Conservation (phyloP, 2,888 invertebrate genomes). For the Halictus quadricinctus region DNA sequence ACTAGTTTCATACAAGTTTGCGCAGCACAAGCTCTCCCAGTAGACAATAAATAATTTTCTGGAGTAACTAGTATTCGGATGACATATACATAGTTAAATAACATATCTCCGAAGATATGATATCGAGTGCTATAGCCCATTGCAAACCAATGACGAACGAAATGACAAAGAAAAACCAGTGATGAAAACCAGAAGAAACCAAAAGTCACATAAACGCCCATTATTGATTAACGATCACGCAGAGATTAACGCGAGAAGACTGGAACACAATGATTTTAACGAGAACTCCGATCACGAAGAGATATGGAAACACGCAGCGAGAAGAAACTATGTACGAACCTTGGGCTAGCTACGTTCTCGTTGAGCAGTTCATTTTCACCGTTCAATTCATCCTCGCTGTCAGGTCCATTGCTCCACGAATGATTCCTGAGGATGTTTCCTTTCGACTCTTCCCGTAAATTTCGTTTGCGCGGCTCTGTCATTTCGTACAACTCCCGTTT, state of each 20-base stretch:
- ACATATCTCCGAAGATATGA: conserved; percentile 8
- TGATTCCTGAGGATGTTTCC: conserved; percentile 73
- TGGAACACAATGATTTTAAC: conserved; percentile 2
- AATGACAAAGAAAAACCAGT: conserved; percentile 33
- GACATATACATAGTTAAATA: background rate
- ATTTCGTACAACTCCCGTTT: conserved; percentile 32
- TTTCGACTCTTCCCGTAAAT: conserved; percentile 40
- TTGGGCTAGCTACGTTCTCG: conserved; percentile 63
- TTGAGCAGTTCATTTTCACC: conserved; percentile 63
- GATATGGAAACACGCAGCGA: conserved; percentile 5
- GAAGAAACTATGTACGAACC: conserved; percentile 64
- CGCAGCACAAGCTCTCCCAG: background rate
- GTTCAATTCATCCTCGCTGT: conserved; percentile 72
- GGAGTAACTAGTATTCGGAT: background rate
- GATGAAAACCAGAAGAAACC: background rate
- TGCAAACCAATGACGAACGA: conserved; percentile 8
- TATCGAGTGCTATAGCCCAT: conserved; percentile 5
- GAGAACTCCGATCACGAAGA: background rate
- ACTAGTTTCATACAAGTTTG: background rate
- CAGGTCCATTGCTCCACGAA: conserved; percentile 76
- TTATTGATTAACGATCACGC: conserved; percentile 5
- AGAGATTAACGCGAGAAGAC: background rate
- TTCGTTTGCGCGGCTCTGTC: conserved; percentile 46
- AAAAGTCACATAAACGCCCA: conserved; percentile 11
- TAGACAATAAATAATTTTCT: background rate